Evolutionary conservation across 1,140 invertebrate genomes (phyloP), one percentile per base, ranked within the genome.

Genomic region (Lineus longissimus): DNA sequence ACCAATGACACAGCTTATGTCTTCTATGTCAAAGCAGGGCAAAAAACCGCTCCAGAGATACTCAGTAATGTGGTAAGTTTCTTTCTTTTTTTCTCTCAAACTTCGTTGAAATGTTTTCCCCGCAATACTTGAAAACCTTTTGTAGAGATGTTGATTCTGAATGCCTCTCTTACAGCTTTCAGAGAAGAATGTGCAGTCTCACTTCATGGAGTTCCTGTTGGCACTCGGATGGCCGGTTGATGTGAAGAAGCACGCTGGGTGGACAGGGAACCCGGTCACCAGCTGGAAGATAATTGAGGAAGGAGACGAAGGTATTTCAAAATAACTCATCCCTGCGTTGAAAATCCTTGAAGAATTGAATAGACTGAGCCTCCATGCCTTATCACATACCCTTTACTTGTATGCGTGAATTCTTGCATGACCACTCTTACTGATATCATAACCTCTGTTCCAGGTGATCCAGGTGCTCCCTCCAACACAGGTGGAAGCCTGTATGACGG

Each of bases 1-100:
- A 94, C 91, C 6, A 89, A 89, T 72, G 93, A 97, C 76, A 98
- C 95, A 0, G 93, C 92, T 66, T 93, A 97, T 78, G 86, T 98
- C 64, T 97, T 97, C 83, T 98, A 97, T 79, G 93, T 95, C 0
- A 89, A 90, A 77, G 86, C 90, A 47, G 91, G 91, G 0, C 94
- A 97, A 81, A 87, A 85, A 64, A 81, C 80, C 56, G 83, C 88
- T 0, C 78, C 86, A 54, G 90, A 95, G 65, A 95, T 98, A 65
- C 83, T 98, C 15, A 84, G 84, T 19, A 97, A 97, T 85, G 88
- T 88, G 75, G 86, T 91, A 85, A 77, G 84, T 82, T 33, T 17
- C 36, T 29, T 30, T 43, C 30, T 62, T 27, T n/a, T 7, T 4
- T 51, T 27, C 25, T 51, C 4, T 51, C n/a, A 6, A 13, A 43